Percentiles rank a stretch among this genome's conserved stretches.
phyloP scores from a whole-genome alignment of 2,113 vertebrate species.

The Pterocles burchelli region DNA sequence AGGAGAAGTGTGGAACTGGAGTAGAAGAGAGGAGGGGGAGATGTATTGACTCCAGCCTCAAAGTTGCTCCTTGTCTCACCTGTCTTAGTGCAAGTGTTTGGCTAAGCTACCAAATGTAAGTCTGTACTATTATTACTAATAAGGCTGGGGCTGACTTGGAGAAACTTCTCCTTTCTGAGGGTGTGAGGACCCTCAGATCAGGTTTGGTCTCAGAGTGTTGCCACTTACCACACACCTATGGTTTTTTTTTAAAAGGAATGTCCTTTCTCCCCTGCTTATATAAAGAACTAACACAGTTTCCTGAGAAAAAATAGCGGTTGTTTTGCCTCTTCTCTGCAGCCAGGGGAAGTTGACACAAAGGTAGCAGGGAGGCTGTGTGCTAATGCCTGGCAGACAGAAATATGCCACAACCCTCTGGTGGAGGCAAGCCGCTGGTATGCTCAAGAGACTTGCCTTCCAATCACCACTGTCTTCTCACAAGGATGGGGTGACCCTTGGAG shows the following conservation, averaged over 20 bases:
- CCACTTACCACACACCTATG: not conserved
- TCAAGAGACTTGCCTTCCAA: not conserved
- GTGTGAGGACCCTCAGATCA: not conserved
- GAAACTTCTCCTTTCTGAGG: not conserved
- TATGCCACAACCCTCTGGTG: not conserved
- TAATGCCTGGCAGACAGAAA: not conserved
- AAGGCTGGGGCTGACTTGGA: not conserved
- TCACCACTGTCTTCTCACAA: not conserved
- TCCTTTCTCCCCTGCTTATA: not conserved
- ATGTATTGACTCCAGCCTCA: not conserved
- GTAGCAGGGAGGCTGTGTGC: not conserved
- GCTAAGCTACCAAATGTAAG: not conserved
- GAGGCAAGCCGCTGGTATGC: not conserved
- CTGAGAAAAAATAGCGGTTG: not conserved
- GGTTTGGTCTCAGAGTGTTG: not conserved
- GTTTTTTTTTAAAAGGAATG: not conserved
- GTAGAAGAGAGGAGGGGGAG: not conserved
- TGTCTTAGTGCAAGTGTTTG: not conserved
- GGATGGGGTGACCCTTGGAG: not conserved
- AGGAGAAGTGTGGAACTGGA: constrained; percentile 42
- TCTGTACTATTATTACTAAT: not conserved
- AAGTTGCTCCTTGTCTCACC: not conserved
- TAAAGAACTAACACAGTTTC: not conserved
- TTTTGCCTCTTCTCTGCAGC: not conserved
- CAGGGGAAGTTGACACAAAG: not conserved